These are phyloP conservation scores for Tonatia bakeri DNA, from an alignment of 2,113 vertebrate genomes.

Conservation along the genomic window DNA sequence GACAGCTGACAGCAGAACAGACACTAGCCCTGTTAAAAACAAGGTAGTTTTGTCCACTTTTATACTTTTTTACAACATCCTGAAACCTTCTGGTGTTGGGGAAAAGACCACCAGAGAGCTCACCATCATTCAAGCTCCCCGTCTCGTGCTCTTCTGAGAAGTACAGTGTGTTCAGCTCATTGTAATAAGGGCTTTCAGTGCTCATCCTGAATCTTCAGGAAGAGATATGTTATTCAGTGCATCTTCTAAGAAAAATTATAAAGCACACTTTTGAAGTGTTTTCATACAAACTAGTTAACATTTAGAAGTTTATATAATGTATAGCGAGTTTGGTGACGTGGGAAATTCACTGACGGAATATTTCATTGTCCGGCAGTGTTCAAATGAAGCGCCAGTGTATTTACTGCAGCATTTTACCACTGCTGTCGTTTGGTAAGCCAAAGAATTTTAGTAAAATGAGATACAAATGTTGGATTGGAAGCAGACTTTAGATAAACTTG, in stretches of 20 bases:
- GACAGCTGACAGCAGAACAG: not conserved
- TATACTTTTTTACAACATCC: not conserved
- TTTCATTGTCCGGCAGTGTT: not conserved
- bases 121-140: not conserved
- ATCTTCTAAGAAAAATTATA: not conserved
- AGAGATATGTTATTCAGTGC: not conserved
- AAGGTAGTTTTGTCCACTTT: not conserved
- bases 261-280: not conserved
- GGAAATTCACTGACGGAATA: not conserved
- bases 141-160: not conserved
- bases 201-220: not conserved
- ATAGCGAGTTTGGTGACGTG: not conserved
- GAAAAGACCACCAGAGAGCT: not conserved
- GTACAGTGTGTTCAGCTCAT: not conserved
- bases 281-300: not conserved
- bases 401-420: constrained; percentile 2
- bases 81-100: not conserved
- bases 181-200: constrained; percentile 12
- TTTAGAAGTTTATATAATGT: not conserved
- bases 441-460: constrained; percentile 15
- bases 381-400: not conserved
- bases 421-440: constrained; percentile 2
- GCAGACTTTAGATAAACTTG: constrained; percentile 12
- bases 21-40: not conserved
- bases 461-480: constrained; percentile 22